Evolutionary conservation across 1,140 invertebrate genomes (phyloP).

Genomic region (Apis dorsata): DNA sequence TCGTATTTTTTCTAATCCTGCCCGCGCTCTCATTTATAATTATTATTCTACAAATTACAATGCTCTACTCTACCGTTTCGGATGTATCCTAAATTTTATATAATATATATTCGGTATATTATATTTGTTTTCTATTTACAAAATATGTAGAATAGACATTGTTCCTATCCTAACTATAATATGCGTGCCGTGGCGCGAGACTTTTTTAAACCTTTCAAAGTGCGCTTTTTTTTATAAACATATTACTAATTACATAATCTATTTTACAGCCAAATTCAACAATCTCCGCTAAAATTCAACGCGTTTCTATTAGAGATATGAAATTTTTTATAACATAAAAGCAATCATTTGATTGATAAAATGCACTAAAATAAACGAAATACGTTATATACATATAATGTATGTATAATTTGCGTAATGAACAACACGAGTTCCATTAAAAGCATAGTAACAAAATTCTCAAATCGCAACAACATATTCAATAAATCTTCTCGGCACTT

Average conservation of each 20-base stretch:
- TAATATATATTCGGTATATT: slow-evolving; percentile 67
- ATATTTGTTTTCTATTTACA: slow-evolving; percentile 74
- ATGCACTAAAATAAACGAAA: slow-evolving; percentile 56
- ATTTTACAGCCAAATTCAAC: slow-evolving; percentile 80
- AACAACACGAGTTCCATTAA: slow-evolving; percentile 48
- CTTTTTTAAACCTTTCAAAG: slow-evolving; percentile 67
- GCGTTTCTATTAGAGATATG: slow-evolving; percentile 45
- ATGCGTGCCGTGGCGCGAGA: slow-evolving; percentile 76
- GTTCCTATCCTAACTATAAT: slow-evolving; percentile 75
- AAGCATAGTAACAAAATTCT: slow-evolving; percentile 45
- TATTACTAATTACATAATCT: slow-evolving; percentile 74
- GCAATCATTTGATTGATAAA: slow-evolving; percentile 53
- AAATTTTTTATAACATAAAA: slow-evolving; percentile 55
- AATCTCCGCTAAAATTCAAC: slow-evolving; percentile 76
- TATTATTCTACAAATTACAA: slow-evolving; percentile 68
- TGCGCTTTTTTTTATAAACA: slow-evolving; percentile 67
- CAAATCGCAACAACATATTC: slow-evolving; percentile 25
- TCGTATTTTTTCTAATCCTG: slow-evolving; percentile 66
- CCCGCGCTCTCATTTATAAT: slow-evolving; percentile 58
- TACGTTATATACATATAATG: slow-evolving; percentile 3
- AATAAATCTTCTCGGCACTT: slow-evolving; percentile 4
- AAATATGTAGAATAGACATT: slow-evolving; percentile 76
- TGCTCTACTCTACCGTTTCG: slow-evolving; percentile 57
- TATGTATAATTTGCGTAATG: slow-evolving; percentile 42
- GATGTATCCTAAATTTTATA: slow-evolving; percentile 52